Evolutionary conservation across 1,140 invertebrate genomes (phyloP), one percentile per base, ranked within the genome.

Genomic region (Myzus persicae): DNA sequence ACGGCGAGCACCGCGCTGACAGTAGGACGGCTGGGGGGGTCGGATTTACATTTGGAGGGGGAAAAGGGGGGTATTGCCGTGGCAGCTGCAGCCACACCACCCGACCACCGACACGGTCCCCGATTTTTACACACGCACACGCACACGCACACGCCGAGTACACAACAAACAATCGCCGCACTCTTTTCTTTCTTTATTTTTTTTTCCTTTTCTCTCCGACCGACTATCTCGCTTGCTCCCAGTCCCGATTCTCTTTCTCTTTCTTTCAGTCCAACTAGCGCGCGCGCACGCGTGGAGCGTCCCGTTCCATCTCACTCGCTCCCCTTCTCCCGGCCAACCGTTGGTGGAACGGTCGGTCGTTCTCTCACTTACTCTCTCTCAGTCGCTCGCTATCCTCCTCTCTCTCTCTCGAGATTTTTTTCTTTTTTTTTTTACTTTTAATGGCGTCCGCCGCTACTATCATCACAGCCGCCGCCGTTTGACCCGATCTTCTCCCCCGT

Each of bases 71-170:
- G 90, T n/a, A 81, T 36, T 42, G 7, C 67, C 42, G 31, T 22
- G n/a, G 81, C 91, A 22, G 67, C 54, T 81, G 82, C 90, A 81
- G 67, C 90, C 84, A 81, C 91, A 93, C 31, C 44, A 46, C 87
- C 44, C 31, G 31, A 48, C 46, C 46, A 48, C 87, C 87, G 87
- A 51, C 40, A 48, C 76, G 67, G 91, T 93, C 91, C 91, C 91
- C 90, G 81, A 93, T 84, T 93, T 91, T 93, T 93, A 93, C 76
- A 54, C 91, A 82, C 90, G 76, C 91, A 84, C 91, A 54, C 46
- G 11, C 59, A 36, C 54, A 9, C 48, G 48, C 84, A 85, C 40
- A 44, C 84, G 2, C 38, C 20, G 44, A 7, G 24, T 1, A 40
- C 76, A 40, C 81, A 93, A 93, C 91, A 93, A 93, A 93, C 81